Evolutionary conservation across 2,113 vertebrate species (phyloP).

Genomic region (Illadopsis cleaveri): DNA sequence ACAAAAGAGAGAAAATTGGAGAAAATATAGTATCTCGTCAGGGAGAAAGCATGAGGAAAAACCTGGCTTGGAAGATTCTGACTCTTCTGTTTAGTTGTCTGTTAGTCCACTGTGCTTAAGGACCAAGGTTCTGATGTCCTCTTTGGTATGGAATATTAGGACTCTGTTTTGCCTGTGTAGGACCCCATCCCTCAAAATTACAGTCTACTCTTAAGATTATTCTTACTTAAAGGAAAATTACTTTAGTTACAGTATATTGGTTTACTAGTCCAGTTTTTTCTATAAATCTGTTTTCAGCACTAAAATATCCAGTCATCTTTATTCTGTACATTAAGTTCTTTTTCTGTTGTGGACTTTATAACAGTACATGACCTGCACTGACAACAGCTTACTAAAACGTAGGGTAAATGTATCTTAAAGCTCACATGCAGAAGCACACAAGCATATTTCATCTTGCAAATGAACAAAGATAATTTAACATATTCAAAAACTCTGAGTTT

Average conservation of each 20-base stretch:
- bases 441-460: background rate
- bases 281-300: constrained; percentile 15
- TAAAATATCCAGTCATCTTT: background rate
- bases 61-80: background rate
- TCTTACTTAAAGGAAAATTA: constrained; percentile 1
- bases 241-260: background rate
- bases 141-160: background rate
- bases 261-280: background rate
- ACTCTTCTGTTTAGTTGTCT: background rate
- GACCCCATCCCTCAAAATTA: background rate
- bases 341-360: background rate
- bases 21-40: background rate
- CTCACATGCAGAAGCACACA: background rate
- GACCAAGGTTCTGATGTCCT: background rate
- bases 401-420: background rate
- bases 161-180: background rate
- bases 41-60: background rate
- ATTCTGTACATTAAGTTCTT: background rate
- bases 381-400: background rate
- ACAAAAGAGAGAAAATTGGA: background rate
- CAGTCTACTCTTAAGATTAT: background rate
- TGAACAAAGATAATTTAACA: background rate
- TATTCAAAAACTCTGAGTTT: background rate
- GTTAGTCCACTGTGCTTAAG: background rate
- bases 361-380: background rate